Evolutionary conservation across 23 tunicate genomes (phyloP).

Genomic region (Trididemnum nubilum): DNA sequence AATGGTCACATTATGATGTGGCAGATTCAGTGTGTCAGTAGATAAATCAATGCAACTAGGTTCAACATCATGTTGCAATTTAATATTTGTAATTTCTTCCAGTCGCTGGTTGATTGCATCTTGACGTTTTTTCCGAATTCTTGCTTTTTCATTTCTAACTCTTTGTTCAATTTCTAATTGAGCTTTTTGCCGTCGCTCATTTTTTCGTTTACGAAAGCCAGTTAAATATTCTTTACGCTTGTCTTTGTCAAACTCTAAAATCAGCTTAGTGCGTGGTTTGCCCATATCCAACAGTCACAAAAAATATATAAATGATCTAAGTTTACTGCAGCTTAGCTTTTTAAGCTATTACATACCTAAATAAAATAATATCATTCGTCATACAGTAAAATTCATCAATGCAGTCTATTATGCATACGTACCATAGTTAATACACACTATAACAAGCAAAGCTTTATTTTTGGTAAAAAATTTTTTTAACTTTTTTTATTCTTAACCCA

Average conservation of each 20-base stretch:
- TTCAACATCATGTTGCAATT: conserved; percentile 33
- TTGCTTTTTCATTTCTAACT: conserved; percentile 46
- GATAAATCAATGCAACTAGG: conserved; percentile 38
- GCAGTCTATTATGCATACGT: too few relatives aligned
- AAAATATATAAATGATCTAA: too few relatives aligned
- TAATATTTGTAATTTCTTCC: conserved; percentile 66
- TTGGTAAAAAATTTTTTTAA: too few relatives aligned
- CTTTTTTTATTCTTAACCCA: too few relatives aligned
- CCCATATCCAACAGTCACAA: too few relatives aligned
- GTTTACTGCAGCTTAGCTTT: too few relatives aligned
- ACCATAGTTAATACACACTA: too few relatives aligned
- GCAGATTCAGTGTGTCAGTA: conserved; percentile 46
- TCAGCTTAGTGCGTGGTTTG: not conserved
- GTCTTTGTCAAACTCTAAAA: conserved; percentile 47
- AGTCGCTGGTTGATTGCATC: conserved; percentile 60
- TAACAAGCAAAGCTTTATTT: too few relatives aligned
- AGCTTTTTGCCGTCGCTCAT: conserved; percentile 71
- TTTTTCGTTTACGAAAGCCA: conserved; percentile 82
- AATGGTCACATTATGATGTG: conserved; percentile 69
- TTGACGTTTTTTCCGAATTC: conserved; percentile 58
- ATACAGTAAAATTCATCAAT: too few relatives aligned
- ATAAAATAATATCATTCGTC: too few relatives aligned
- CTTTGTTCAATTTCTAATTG: conserved; percentile 50
- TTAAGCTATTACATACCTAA: too few relatives aligned
- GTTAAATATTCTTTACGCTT: conserved; percentile 71